Base-by-base conservation (phyloP, 2,888 invertebrate genomes). In the Cryptosula pallasiana region DNA sequence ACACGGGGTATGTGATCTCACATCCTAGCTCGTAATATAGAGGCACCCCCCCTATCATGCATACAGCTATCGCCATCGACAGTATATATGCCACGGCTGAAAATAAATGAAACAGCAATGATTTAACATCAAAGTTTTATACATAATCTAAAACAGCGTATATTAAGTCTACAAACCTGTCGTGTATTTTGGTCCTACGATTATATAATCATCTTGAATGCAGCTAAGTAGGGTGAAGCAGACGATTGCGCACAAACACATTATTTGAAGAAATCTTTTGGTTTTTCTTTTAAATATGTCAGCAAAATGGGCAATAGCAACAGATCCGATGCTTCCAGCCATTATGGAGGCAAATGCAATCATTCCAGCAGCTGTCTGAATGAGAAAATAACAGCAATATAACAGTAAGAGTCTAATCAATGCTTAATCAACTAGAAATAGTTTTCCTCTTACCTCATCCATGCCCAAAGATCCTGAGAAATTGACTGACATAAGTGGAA, bases 11-110 rank as follows among this genome's bases (percentile, higher is more conserved):
- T 1, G 79, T 75, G 23, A 77, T 75, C 73, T 81, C 81, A 74
- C 80, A 80, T 0, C 77, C 76, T 69, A 81, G 73, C 75, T 80
- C 81, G 72, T 76, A 80, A 71, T 80, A 77, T 32, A 81, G 73
- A 1, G 81, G 81, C 1, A 78, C 75, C 1, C 77, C 75, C 3
- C 78, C 78, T 70, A 78, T 79, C 9, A 79, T 45, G 45, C 9
- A 45, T 45, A 20, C 45, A 45, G 45, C 45, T 45, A 13, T 45
- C 45, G 20, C 20, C 45, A 45, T 45, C 20, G 20, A 13, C 45
- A 78, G 73, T 5, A 76, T 71, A 69, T 78, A 81, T 27, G 79
- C 73, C 1, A 70, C n/a, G n/a, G n/a, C 45, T 45, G 45, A 13
- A 45, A 20, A 13, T 45, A 45, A 5, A 45, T 45, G 45, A 45